A percentile compares a stretch with the other conserved stretches of the same genome.
phyloP scores from a whole-genome alignment of 2,113 vertebrate genomes.

The Mesocricetus auratus region DNA sequence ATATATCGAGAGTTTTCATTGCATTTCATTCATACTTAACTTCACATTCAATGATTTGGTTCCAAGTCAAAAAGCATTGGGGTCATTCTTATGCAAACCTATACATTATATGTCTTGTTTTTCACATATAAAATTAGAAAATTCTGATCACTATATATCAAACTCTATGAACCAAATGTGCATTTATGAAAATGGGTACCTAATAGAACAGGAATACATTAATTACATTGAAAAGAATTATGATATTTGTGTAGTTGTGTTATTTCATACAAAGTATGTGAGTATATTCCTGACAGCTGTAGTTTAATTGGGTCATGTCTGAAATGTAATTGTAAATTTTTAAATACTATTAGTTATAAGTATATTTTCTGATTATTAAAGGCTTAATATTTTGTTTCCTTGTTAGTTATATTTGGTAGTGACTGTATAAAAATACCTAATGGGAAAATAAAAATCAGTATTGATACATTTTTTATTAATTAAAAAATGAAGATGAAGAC shows the following conservation, averaged over 20 bases:
- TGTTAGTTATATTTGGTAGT: background rate
- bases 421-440: background rate
- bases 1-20: background rate
- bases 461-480: conserved; percentile 53
- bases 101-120: background rate
- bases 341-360: background rate
- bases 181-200: background rate
- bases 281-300: background rate
- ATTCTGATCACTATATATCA: background rate
- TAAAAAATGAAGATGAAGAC: conserved; percentile 55
- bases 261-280: too few relatives aligned
- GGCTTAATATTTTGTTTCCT: background rate
- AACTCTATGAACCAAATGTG: background rate
- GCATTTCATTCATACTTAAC: background rate
- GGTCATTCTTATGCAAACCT: background rate
- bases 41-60: background rate
- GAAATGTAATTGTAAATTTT: conserved; percentile 4
- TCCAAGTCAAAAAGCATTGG: background rate
- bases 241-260: background rate
- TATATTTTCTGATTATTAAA: conserved; percentile 53
- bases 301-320: background rate
- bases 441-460: conserved; percentile 45
- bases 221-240: background rate
- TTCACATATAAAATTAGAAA: background rate
- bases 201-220: background rate